Evolutionary conservation across 2,113 vertebrate genomes (phyloP), one percentile per base, ranked within the genome.

Genomic region (Morone chrysops): DNA sequence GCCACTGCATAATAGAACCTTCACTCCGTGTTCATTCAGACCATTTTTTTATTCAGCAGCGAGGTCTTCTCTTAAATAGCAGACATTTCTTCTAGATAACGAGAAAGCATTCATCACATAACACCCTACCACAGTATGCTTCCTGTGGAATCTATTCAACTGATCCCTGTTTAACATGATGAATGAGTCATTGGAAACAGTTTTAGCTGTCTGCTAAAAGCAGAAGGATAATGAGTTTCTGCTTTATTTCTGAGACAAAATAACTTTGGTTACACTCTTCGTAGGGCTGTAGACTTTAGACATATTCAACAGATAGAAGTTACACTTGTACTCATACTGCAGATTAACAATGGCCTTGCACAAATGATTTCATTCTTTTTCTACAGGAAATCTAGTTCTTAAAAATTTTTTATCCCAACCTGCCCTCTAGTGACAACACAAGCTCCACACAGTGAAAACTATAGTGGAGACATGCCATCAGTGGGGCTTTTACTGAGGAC

Each of bases 371-470:
- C 16, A n/a, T 22, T n/a, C 31, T 50, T 63, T 43, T 10, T 10
- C 20, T 31, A 31, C 22, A 20, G 14, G 31, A 40, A 45, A 36
- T 8, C 0, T 20, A 12, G n/a, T n/a, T 71, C n/a, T 25, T 5
- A 5, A 6, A 16, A n/a, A 74, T 61, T 54, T n/a, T 0, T 75
- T 47, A 84, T 73, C 14, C 70, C 88, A 74, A 66, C 22, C 84
- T 88, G 87, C 84, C 89, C 89, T 75, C 92, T 89, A 75, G 84
- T 86, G 92, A 18, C 45, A 1, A 17, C 20, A 83, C 17, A 0
- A 17, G 48, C 14, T 74, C n/a, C 50, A 5, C 20, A 72, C 61
- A 47, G 41, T 4, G 4, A 38, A 6, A 13, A 31, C 31, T 7
- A 8, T 4, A 10, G 38, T n/a, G 43, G 6, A 12, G 20, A 47